Evolutionary conservation across 1,140 invertebrate species (phyloP).

Genomic region (Meloidogyne hapla): DNA sequence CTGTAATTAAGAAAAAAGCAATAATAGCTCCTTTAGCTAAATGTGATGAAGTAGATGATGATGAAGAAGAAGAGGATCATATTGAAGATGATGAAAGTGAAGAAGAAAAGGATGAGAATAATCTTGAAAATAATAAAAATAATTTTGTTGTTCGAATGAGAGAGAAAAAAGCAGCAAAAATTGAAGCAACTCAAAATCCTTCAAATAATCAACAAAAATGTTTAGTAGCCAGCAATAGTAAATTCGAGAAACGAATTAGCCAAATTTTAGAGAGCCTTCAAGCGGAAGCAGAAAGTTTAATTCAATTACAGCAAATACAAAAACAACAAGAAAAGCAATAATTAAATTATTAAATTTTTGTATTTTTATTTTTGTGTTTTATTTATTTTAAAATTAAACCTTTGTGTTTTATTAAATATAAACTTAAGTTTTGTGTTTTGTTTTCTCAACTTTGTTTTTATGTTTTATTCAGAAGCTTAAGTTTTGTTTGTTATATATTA

Average conservation of each 20-base stretch:
- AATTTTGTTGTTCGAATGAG: conserved; percentile 24
- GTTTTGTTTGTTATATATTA: too few relatives aligned
- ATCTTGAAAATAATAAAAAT: not conserved
- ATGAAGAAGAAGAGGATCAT: not conserved
- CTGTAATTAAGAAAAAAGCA: not conserved
- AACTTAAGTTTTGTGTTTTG: too few relatives aligned
- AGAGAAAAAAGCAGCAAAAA: not conserved
- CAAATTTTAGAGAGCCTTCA: conserved; percentile 58
- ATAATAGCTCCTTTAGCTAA: conserved; percentile 19
- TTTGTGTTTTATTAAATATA: too few relatives aligned
- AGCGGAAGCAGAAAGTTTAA: conserved; percentile 38
- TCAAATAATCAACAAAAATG: not conserved
- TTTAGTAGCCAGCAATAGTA: conserved; percentile 26
- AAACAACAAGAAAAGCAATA: conserved; percentile 5
- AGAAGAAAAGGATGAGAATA: not conserved
- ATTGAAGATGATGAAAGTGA: not conserved
- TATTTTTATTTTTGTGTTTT: conserved; percentile 11
- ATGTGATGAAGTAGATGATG: conserved; percentile 24
- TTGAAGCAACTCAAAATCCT: not conserved
- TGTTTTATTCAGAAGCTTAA: too few relatives aligned
- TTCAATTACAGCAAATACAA: conserved; percentile 12
- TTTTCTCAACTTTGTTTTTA: too few relatives aligned
- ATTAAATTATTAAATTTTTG: conserved; percentile 23
- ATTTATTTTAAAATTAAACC: not conserved
- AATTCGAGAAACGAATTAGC: conserved; percentile 58